phyloP scores from a whole-genome alignment of 2,113 vertebrate species.

The Otocyon megalotis region DNA sequence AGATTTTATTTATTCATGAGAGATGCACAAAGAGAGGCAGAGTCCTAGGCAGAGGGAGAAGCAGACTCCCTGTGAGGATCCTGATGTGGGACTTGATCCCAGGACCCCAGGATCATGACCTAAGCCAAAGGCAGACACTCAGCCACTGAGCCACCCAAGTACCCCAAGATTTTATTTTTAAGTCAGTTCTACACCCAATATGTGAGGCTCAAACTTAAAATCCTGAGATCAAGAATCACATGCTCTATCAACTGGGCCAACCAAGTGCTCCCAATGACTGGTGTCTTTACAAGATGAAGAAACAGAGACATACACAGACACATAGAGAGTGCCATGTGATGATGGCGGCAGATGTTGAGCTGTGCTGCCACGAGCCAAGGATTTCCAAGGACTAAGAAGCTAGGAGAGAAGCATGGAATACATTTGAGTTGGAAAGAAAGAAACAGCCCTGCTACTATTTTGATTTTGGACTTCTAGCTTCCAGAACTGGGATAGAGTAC shows the following conservation, averaged over 20 bases:
- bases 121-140: too few relatives aligned
- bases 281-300: neutral
- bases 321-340: neutral
- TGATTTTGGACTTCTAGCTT: neutral
- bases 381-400: neutral
- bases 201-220: neutral
- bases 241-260: neutral
- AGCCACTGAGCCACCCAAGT: too few relatives aligned
- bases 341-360: neutral
- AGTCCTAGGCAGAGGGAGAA: too few relatives aligned
- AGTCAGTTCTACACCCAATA: neutral
- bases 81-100: too few relatives aligned
- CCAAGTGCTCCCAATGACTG: neutral
- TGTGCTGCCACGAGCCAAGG: neutral
- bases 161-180: neutral
- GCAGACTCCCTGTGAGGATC: too few relatives aligned
- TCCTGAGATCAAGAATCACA: neutral
- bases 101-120: too few relatives aligned
- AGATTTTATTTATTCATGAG: neutral
- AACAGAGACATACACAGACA: neutral
- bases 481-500: neutral
- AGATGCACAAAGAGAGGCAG: too few relatives aligned
- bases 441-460: neutral
- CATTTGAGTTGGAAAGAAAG: neutral
- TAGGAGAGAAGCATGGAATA: neutral